phyloP scores from a whole-genome alignment of 2,888 invertebrate genomes.

The Andrena marginata region DNA sequence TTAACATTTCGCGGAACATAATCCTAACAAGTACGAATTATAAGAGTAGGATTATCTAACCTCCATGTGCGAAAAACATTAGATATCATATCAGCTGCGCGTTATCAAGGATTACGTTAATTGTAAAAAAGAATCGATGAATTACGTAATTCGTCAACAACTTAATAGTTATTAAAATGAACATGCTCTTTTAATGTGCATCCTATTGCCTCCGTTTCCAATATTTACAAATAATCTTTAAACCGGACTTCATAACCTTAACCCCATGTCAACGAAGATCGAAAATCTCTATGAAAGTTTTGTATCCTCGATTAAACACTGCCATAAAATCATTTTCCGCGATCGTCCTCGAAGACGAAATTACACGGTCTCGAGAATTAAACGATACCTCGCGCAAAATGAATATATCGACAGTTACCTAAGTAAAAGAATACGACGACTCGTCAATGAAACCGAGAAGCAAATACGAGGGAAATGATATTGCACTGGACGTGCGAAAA shows the following conservation, averaged over 20 bases:
- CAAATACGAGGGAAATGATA: background rate
- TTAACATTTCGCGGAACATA: too few species aligned
- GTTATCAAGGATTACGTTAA: background rate
- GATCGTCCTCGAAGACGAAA: background rate
- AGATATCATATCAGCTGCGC: background rate
- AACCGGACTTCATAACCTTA: background rate
- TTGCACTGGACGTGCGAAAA: background rate
- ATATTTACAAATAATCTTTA: background rate
- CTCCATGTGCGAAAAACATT: background rate
- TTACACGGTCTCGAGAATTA: background rate
- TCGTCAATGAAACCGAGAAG: background rate
- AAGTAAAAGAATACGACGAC: background rate
- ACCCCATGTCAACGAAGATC: background rate
- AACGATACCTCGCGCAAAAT: background rate
- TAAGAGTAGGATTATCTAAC: background rate
- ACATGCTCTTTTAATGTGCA: background rate
- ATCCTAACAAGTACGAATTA: background rate
- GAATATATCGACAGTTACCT: background rate
- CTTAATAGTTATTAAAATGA: background rate
- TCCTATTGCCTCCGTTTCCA: background rate
- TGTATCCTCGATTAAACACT: background rate
- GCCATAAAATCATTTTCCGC: background rate
- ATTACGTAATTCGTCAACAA: background rate
- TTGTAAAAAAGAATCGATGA: background rate
- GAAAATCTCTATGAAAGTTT: background rate